Evolutionary conservation across 1,140 invertebrate species (phyloP), one percentile per base, ranked within the genome.

Genomic region (Bombus turneri): DNA sequence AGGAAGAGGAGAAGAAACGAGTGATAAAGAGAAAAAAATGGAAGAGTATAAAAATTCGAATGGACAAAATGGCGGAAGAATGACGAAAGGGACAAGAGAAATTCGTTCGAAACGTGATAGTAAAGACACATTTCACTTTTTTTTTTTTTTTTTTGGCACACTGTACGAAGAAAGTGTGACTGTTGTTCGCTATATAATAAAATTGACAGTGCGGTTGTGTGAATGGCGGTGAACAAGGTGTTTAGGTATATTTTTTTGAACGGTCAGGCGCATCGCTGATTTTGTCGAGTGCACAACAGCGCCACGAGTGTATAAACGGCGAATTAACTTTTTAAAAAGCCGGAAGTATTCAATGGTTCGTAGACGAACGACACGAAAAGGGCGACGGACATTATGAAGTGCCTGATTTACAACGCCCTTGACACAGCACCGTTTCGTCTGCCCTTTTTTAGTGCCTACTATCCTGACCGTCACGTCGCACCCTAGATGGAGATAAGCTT

Each of bases 351-450:
- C 41, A 18, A 37, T 43, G 74, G 39, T 57, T 62, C 71, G 53
- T 53, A 81, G 18, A 81, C 59, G 82, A 77, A 62, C 39, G 66
- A 80, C 31, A 78, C 69, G 62, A 83, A 86, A 87, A 84, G 86
- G 85, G 88, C 88, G 90, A 91, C 92, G 92, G 92, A 93, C 92
- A 94, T 93, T 93, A 92, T 93, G 91, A 95, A 95, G 94, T 95
- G 94, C 94, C 94, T 95, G 93, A 94, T 95, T 94, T 94, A 93
- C 93, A 91, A 94, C 92, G 90, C 91, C 94, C 87, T 88, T 91
- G 86, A 90, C 89, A 90, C 88, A 87, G 83, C 89, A 83, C 79
- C 87, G 89, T 91, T 88, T 91, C 87, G 86, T 88, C 89, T 92
- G 88, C 87, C 85, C 88, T 87, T 81, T 88, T 80, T 85, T 76